Evolutionary conservation across 2,888 invertebrate genomes (phyloP), one percentile per base, ranked within the genome.

Genomic region (Corythucha ciliata): DNA sequence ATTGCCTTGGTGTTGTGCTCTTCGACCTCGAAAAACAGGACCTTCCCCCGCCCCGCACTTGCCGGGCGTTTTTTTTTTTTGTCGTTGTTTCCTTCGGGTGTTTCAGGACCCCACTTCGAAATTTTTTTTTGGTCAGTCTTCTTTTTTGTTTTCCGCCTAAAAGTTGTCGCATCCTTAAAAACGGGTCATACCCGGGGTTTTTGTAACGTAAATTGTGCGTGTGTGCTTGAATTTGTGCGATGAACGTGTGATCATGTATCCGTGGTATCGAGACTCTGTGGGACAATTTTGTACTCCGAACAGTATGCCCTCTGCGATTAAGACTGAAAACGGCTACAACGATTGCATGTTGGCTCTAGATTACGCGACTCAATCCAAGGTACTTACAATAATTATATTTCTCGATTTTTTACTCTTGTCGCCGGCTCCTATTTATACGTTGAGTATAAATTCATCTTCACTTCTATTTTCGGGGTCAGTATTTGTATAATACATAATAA

Each of bases 271-370:
- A 61, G 77, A 71, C 59, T 68, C 70, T 60, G 71, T 77, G 44
- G 59, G 62, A 48, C 63, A 62, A 55, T 61, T 60, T 54, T 59
- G 60, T 50, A 72, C 73, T 71, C 52, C 73, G 71, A 65, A 71
- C 76, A 62, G 76, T 75, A 72, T 73, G 70, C 72, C 75, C 34
- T 73, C 78, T 51, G 75, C 77, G 32, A 78, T 78, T 66, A 78
- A 78, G 69, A 78, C 77, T 47, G 78, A 78, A 67, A 76, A 75
- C 66, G 73, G 76, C 34, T 78, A 78, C 70, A 79, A 77, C 65
- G 80, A 80, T 69, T 80, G 80, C 66, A 80, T 80, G 80, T 67
- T 80, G 61, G 79, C 79, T 39, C 72, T 80, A 57, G 80, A 80
- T 67, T 80, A 80, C 65, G 77, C 77, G 1, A 75, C 77, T 0